A percentile compares a stretch with the other conserved stretches of the same genome.
These are phyloP conservation scores for Agapetus fuscipes DNA, from an alignment of 2,888 invertebrate genomes.

Conservation along the genomic window DNA sequence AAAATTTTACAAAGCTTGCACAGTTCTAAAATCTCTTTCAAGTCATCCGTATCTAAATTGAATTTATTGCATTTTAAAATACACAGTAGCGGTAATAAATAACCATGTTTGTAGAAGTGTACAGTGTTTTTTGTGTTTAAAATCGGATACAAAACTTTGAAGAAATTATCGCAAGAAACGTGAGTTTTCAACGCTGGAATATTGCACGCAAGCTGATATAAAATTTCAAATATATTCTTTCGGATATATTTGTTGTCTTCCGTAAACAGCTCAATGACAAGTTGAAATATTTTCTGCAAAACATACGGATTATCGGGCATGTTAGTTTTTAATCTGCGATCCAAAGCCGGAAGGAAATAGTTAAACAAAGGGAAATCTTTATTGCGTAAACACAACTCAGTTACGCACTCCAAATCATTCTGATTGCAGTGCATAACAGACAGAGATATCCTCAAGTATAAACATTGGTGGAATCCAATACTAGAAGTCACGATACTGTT, in stretches of 20 bases:
- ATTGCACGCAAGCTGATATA: conserved; percentile 8
- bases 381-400: conserved; percentile 6
- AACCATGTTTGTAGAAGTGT: conserved; percentile 6
- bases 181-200: not conserved
- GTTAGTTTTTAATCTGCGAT: not conserved
- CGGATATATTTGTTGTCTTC: conserved; percentile 2
- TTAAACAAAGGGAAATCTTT: conserved; percentile 3
- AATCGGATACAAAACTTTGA: conserved; percentile 1
- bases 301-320: conserved; percentile 1
- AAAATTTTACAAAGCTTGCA: conserved; percentile 28
- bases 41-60: conserved; percentile 8
- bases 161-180: not conserved
- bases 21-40: conserved; percentile 23
- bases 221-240: conserved; percentile 12
- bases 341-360: conserved; percentile 5
- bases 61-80: conserved; percentile 7
- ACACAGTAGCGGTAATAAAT: conserved; percentile 15
- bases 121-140: conserved; percentile 5
- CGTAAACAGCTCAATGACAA: not conserved
- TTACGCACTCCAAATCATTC: conserved; percentile 2
- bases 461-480: conserved; percentile 13
- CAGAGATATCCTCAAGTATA: conserved; percentile 4
- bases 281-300: conserved; percentile 6
- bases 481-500: conserved; percentile 2
- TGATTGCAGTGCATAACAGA: conserved; percentile 9